Base-by-base conservation (phyloP, 2,888 invertebrate species). In the Argyresthia goedartella region DNA sequence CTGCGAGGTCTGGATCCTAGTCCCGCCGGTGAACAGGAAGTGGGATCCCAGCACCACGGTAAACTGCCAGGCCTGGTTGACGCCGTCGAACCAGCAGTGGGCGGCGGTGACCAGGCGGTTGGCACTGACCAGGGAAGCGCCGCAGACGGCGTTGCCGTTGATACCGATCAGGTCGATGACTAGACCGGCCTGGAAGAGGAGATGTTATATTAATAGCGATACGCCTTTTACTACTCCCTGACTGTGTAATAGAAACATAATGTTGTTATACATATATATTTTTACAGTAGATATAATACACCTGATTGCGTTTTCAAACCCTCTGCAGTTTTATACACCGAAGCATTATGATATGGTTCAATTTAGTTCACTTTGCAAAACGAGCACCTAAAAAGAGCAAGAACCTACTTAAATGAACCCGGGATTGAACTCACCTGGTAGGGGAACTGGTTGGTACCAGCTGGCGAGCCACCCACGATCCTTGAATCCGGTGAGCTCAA, bases 51-150 rank as follows among this genome's bases (percentile, higher is more conserved):
- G 69, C 2, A 76, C 69, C 1, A 76, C 70, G 0, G 66, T 69
- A 42, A 74, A 50, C 6, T 57, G 58, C 62, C 65, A 66, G 1
- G 50, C 50, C 9, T 42, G 16, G 56, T 70, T 60, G 0, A 16
- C 0, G n/a, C 79, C 79, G 48, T 79, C 79, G 41, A 54, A 66
- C 78, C 78, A 79, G 59, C 78, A 79, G 55, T 78, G 78, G n/a
- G 77, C 78, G 36, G 78, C 78, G 0, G 76, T 76, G 10, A 71
- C 34, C 1, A 75, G 59, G 8, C 69, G 62, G 50, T 56, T 59
- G 1, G 53, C 4, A 16, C 56, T 66, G 41, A 78, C 25, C 0
- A 79, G 59, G 3, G 73, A 67, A 44, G 66, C 76, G 1, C 79
- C 77, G 47, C 79, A 78, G 0, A 77, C 56, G 34, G 67, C 73